Evolutionary conservation across 1,140 invertebrate genomes (phyloP).

Genomic region (Neuroterus valhalla): DNA sequence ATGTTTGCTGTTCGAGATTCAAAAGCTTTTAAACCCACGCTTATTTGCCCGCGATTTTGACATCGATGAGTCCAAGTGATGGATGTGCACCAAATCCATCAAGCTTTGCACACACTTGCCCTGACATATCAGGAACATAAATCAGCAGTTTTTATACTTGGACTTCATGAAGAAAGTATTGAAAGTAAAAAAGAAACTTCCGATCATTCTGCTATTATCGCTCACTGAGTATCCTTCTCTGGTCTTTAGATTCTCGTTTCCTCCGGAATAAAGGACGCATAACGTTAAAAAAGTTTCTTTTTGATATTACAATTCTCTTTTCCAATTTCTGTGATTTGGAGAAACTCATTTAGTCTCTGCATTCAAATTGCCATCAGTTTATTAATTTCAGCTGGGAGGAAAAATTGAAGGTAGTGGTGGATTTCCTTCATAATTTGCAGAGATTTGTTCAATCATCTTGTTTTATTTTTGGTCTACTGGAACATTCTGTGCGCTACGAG

Average conservation of each 20-base stretch:
- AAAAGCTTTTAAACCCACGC: not conserved
- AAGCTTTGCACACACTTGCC: constrained; percentile 1
- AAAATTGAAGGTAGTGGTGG: too few species aligned
- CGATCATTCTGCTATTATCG: not conserved
- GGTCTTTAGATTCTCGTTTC: not conserved
- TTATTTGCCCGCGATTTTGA: constrained; percentile 31
- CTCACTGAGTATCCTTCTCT: not conserved
- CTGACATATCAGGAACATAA: not conserved
- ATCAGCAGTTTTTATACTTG: constrained; percentile 13
- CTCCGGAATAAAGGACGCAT: not conserved
- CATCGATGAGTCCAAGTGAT: constrained; percentile 38
- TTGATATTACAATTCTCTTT: not conserved
- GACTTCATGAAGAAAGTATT: not conserved
- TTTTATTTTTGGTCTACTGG: too few species aligned
- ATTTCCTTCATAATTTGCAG: too few species aligned
- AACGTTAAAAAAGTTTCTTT: not conserved
- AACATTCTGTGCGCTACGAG: too few species aligned
- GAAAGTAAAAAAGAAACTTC: constrained; percentile 4
- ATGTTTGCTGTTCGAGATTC: not conserved
- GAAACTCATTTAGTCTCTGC: not conserved
- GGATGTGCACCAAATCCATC: constrained; percentile 32
- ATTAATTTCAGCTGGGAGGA: not conserved
- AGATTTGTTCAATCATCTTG: too few species aligned
- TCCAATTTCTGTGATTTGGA: not conserved
- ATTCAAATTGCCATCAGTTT: not conserved